These are phyloP conservation scores for Gymnocheta viridis DNA, from an alignment of 2,888 invertebrate species.

Conservation along the genomic window DNA sequence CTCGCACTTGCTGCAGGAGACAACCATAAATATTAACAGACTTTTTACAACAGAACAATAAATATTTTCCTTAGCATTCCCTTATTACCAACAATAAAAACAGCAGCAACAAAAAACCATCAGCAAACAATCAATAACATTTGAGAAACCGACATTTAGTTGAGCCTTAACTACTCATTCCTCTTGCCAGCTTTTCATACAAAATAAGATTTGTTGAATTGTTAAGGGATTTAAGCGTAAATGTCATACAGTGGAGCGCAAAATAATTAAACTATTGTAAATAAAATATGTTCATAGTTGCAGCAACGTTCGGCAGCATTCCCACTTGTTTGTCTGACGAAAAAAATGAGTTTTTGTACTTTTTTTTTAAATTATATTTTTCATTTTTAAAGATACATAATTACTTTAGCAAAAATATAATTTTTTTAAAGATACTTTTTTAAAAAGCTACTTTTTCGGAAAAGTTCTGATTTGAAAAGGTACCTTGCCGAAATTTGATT, in stretches of 20 bases:
- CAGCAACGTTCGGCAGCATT: too few relatives aligned
- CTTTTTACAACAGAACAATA: background rate
- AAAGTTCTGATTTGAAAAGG: background rate
- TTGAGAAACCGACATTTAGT: conserved; percentile 1
- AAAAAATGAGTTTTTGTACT: too few relatives aligned
- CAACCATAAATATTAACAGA: conserved; percentile 4
- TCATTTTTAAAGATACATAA: too few relatives aligned
- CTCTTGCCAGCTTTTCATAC: background rate
- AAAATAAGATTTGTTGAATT: background rate
- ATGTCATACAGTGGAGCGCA: background rate
- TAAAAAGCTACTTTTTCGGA: background rate
- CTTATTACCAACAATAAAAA: background rate
- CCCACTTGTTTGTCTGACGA: too few relatives aligned
- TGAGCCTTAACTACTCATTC: background rate
- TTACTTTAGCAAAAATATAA: too few relatives aligned
- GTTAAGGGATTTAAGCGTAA: background rate
- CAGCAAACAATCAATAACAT: conserved; percentile 26
- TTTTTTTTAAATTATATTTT: too few relatives aligned
- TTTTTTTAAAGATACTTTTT: background rate
- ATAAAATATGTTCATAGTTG: too few relatives aligned
- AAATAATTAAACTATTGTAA: background rate
- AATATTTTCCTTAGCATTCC: conserved; percentile 3
- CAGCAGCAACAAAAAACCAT: background rate
- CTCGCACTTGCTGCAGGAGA: background rate
- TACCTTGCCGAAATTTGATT: too few relatives aligned